Base-by-base conservation (phyloP, 2,888 invertebrate genomes). In the Ctena decussata region DNA sequence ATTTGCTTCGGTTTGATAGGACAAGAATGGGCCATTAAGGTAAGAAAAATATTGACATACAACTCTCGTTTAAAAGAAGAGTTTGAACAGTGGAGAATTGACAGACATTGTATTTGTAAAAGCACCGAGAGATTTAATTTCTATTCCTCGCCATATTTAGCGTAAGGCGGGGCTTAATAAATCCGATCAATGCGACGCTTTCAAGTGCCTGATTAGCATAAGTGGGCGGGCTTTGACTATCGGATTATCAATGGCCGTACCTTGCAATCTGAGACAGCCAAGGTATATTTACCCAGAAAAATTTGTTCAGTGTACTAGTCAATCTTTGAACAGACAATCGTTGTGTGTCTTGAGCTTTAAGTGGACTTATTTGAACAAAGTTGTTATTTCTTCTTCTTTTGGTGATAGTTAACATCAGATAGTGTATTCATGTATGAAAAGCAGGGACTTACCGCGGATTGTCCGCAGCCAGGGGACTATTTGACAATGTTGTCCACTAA, bases 401-500 rank as follows among this genome's bases (percentile, higher is more conserved):
- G 46, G 46, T 73, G 73, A 41, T 46, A 46, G 35, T 27, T 24
- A n/a, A 73, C 18, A 27, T 27, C 11, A n/a, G 27, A 65, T 80
- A n/a, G 57, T 57, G 27, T 35, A 57, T 76, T 72, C 75, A 91
- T 91, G 91, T 91, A 91, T 79, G 91, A 91, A 69, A 91, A 90
- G 78, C 90, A 91, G 76, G 53, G 84, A 30, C 77, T 87, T 44
- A 88, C 89, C 27, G 84, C 87, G 76, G 92, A 89, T 39, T 91
- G 89, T 49, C 89, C 92, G 74, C 90, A 90, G 80, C 82, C 91
- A n/a, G 90, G 91, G 81, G 91, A 92, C 80, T 92, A 92, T 72
- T 80, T 91, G 39, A 90, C 92, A 11, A 92, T 90, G 90, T 89
- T 94, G 89, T 89, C 92, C 72, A 77, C 89, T 1, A 93, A 94